Conservation (phyloP, 2,113 vertebrate genomes). For the Albula glossodonta region DNA sequence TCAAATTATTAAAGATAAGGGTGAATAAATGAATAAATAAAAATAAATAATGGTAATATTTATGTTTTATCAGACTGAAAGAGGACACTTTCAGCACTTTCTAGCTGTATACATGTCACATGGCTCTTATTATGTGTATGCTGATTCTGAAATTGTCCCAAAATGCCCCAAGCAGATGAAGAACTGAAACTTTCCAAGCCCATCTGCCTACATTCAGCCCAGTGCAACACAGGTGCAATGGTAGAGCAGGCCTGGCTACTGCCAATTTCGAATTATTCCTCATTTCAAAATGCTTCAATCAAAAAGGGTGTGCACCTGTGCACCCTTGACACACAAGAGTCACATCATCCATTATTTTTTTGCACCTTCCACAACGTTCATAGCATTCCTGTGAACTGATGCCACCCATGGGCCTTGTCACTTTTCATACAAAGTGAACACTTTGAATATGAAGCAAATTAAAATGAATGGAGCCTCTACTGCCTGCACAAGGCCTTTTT, state of each 20-base stretch:
- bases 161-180: neutral
- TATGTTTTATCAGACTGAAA: neutral
- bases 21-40: neutral
- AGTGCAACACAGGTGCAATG: slow-evolving; percentile 30
- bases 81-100: neutral
- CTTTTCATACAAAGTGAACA: neutral
- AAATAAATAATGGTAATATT: neutral
- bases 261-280: neutral
- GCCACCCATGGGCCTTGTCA: slow-evolving; percentile 21
- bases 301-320: slow-evolving; percentile 37
- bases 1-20: neutral
- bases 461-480: too few species aligned
- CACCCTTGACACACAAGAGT: neutral
- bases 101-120: neutral
- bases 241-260: neutral
- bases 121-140: neutral
- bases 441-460: slow-evolving; percentile 1
- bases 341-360: too few species aligned
- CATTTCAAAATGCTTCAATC: slow-evolving; percentile 20
- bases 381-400: neutral
- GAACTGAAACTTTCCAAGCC: slow-evolving; percentile 15
- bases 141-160: neutral
- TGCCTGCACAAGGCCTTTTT: neutral
- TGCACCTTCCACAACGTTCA: too few species aligned
- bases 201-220: slow-evolving; percentile 3